Percentiles rank a stretch among this genome's conserved stretches.
phyloP scores from a whole-genome alignment of 2,113 vertebrate species.

The Vombatus ursinus region DNA sequence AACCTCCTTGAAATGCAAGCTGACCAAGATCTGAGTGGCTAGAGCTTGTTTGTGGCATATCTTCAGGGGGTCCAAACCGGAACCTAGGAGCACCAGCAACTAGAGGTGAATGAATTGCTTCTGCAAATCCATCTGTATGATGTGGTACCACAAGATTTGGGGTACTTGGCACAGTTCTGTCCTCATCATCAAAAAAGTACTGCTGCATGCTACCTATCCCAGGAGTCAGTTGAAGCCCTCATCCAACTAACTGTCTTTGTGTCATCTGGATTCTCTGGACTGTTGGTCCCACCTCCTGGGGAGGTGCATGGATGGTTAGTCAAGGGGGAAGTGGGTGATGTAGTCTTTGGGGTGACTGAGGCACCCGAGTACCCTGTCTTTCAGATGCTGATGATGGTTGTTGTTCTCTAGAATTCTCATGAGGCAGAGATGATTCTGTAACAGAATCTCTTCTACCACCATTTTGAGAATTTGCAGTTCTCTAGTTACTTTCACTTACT shows the following conservation, averaged over 20 bases:
- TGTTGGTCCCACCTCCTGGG: conserved; percentile 91
- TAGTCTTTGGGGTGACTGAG: conserved; percentile 91
- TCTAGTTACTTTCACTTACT: conserved; percentile 92
- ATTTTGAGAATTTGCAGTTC: conserved; percentile 93
- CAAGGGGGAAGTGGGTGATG: conserved; percentile 91
- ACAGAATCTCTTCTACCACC: conserved; percentile 82
- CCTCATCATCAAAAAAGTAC: conserved; percentile 95
- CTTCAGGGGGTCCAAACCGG: conserved; percentile 92
- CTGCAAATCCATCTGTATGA: conserved; percentile 94
- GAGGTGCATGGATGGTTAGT: conserved; percentile 91
- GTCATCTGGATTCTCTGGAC: conserved; percentile 89
- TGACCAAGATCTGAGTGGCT: conserved; percentile 96
- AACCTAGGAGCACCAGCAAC: conserved; percentile 94
- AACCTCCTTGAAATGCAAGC: conserved; percentile 98
- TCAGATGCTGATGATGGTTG: conserved; percentile 90
- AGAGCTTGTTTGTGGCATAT: conserved; percentile 92
- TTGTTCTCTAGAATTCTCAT: conserved; percentile 74
- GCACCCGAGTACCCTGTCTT: conserved; percentile 87
- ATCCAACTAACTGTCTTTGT: conserved; percentile 89
- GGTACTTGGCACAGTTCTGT: conserved; percentile 96
- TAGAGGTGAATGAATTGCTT: conserved; percentile 95
- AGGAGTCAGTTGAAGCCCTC: conserved; percentile 91
- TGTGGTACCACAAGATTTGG: conserved; percentile 94
- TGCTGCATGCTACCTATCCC: conserved; percentile 91
- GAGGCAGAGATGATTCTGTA: too few relatives aligned